Evolutionary conservation across 1,140 invertebrate genomes (phyloP), one percentile per base, ranked within the genome.

Genomic region (Episyrphus balteatus): DNA sequence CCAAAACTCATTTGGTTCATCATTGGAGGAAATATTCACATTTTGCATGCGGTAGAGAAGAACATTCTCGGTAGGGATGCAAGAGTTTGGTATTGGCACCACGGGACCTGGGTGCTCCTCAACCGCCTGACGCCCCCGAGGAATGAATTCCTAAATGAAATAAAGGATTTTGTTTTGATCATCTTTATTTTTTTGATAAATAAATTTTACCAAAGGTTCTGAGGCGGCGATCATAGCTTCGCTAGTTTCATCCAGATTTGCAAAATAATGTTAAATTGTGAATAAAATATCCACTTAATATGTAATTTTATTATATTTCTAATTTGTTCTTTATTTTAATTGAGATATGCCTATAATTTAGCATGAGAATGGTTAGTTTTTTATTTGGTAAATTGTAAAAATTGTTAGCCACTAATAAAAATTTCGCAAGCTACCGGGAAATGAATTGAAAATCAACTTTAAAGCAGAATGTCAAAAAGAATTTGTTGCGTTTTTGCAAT

Each of bases 91-190:
- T 38, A 70, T 61, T 51, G 64, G 58, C 15, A 68, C 62, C 34
- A 52, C 48, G 9, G 70, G 65, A 48, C 84, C 83, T 42, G 89
- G 89, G 75, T 92, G 89, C 42, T 78, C 79, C 42, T 75, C 68
- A 60, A 87, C 71, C 67, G 86, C 83, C 64, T 84, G 80, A 68
- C 88, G 79, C 59, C 90, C 90, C 75, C 85, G 85, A 59, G 90
- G 90, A 74, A 86, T 76, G 77, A 87, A 92, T 73, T 91, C 88
- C 85, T 88, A 65, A n/a, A 71, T 58, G 50, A 49, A 44, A 56
- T 44, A 44, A 43, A 33, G 38, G 30, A 31, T 42, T 31, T 26
- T 26, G 21, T 17, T 17, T 36, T n/a, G 10, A 40, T 39, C 14
- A 34, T 45, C 12, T n/a, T 15, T 39, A 9, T 14, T 21, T 14